Percentiles rank a stretch among this genome's conserved stretches.
These are phyloP conservation scores for Papilio gigon DNA, from an alignment of 2,888 invertebrate genomes.

Conservation along the genomic window DNA sequence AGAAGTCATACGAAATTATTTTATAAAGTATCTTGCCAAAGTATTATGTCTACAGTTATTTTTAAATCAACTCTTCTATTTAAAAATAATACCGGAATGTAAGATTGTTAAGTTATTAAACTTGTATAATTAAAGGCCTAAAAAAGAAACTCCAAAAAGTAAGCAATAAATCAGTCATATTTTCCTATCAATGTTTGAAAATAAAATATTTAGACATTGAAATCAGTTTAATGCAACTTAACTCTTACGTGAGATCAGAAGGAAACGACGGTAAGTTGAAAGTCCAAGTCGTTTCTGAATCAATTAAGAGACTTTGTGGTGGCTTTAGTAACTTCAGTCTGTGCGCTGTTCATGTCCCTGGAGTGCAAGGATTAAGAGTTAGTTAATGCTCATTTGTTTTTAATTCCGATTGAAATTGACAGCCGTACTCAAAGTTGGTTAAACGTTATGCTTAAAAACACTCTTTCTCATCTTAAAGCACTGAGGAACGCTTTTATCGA, in stretches of 20 bases:
- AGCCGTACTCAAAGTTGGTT: not conserved
- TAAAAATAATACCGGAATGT: too few species aligned
- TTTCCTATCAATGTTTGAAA: not conserved
- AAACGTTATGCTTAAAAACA: too few species aligned
- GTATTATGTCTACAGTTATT: too few species aligned
- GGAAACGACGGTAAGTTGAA: conserved; percentile 23
- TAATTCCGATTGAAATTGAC: not conserved
- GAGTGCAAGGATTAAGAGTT: conserved; percentile 31
- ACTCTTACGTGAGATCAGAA: conserved; percentile 22
- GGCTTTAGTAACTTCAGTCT: conserved; percentile 32
- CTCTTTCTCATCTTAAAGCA: too few species aligned
- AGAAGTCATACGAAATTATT: not conserved
- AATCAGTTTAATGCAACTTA: not conserved
- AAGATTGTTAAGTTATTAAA: not conserved
- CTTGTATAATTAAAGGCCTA: too few species aligned
- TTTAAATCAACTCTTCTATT: too few species aligned
- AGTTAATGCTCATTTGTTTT: not conserved
- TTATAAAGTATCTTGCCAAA: too few species aligned
- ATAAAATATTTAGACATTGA: not conserved
- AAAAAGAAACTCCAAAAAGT: too few species aligned
- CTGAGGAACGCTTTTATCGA: too few species aligned
- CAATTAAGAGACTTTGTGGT: conserved; percentile 40
- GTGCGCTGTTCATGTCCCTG: conserved; percentile 12
- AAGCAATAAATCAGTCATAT: too few species aligned
- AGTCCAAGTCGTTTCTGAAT: conserved; percentile 33